Evolutionary conservation across 2,113 vertebrate genomes (phyloP).

Genomic region (Mungos mungo): DNA sequence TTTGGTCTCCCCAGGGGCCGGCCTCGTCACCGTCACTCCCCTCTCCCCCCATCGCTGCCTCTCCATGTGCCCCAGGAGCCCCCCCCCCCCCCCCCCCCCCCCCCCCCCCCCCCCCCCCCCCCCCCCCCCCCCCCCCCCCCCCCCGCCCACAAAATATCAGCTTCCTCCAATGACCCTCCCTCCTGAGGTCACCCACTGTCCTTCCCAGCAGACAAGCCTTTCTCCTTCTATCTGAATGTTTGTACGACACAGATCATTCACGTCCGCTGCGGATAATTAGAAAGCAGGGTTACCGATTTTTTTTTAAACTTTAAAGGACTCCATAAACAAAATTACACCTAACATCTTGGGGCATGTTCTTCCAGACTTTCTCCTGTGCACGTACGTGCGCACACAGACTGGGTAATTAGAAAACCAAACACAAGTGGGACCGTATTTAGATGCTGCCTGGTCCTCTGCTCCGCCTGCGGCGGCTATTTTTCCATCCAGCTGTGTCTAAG

Average conservation of each 20-base stretch:
- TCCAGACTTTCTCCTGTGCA: background rate
- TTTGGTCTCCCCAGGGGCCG: background rate
- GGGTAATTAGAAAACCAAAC: background rate
- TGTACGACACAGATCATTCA: background rate
- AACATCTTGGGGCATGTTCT: background rate
- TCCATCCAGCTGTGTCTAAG: background rate
- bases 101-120: background rate
- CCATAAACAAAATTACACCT: background rate
- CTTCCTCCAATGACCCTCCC: background rate
- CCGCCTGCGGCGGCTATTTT: background rate
- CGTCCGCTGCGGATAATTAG: background rate
- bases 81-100: background rate
- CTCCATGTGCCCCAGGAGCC: background rate
- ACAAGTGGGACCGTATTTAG: background rate
- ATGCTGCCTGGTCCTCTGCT: background rate
- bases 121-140: background rate
- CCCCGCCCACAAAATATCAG: background rate
- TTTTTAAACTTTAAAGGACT: background rate
- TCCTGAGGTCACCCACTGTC: background rate
- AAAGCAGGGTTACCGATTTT: background rate
- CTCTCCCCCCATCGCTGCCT: background rate
- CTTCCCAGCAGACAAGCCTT: background rate
- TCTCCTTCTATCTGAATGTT: background rate
- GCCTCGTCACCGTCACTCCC: background rate
- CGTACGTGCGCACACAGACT: background rate